Base-by-base conservation (phyloP, 2,113 vertebrate genomes). In the mouse (Mus musculus) region DNA sequence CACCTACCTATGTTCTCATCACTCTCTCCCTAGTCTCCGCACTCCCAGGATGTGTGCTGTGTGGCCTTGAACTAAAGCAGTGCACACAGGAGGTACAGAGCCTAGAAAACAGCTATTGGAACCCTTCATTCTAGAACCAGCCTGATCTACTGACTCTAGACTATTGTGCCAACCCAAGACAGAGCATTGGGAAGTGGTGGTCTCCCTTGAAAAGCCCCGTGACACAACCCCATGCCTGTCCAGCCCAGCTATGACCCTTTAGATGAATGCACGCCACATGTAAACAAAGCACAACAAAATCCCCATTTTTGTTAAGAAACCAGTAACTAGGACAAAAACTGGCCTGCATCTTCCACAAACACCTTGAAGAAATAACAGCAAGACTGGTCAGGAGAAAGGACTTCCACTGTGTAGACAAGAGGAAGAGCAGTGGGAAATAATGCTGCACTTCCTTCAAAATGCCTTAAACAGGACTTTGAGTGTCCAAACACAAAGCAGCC, bases 121-220 rank as follows among this genome's bases (percentile, higher is more conserved):
- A 22, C 49, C 8, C 88, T 67, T 20, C 7, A 0, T 10, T 77
- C 85, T 2, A 2, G 42, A 85, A 56, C 19, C 46, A 90, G 28
- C 72, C 49, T 36, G 10, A 17, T 20, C 1, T 1, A 12, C 77
- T 11, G 7, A 24, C 59, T 46, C 42, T n/a, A 20, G 33, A 30
- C 52, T n/a, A 24, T 9, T 2, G 30, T 7, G 28, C 36, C 17
- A 24, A 36, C 72, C 6, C 1, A 36, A 42, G n/a, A 16, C 77
- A 59, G 69, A 49, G 4, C 0, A 19, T 4, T 30, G 1, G 3
- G 0, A 17, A 42, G 26, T 52, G 3, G 26, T 0, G 6, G 8
- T 33, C 39, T 84, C 16, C 8, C 69, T 11, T 0, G 2, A n/a
- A 24, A 46, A 11, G 26, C n/a, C 72, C 90, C 22, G 5, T 0